A percentile compares a stretch with the other conserved stretches of the same genome.
These are phyloP conservation scores for Clavelina lepadiformis DNA, from an alignment of 23 tunicate species.

Conservation along the genomic window DNA sequence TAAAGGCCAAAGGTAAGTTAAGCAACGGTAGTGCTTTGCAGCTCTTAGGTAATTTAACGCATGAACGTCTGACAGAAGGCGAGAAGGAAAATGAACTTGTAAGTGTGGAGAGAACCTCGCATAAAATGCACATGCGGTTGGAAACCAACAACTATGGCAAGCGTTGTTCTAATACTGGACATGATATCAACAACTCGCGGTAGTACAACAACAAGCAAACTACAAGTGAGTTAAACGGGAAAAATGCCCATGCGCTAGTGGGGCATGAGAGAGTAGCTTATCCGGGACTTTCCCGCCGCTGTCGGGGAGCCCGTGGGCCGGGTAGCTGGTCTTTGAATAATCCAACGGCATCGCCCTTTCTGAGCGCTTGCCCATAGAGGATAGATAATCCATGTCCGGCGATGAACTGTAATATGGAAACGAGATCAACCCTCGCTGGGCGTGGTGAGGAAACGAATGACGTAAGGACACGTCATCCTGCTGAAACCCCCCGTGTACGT, in stretches of 20 bases:
- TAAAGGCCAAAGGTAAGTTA: no score
- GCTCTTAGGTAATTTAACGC: no score
- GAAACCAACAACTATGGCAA: no score
- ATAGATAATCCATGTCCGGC: constrained; percentile 17
- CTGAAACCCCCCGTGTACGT: constrained; percentile 12
- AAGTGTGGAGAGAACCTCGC: no score
- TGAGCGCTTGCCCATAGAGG: constrained; percentile 5
- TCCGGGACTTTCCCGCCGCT: not conserved
- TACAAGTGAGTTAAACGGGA: constrained; percentile 22
- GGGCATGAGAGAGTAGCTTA: not conserved
- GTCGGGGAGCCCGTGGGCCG: constrained; percentile 8
- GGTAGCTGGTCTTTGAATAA: constrained; percentile 32
- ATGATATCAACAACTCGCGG: no score
- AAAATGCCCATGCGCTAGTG: constrained; percentile 20
- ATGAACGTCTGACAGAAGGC: no score
- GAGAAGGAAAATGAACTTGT: no score
- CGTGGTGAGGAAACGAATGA: not conserved
- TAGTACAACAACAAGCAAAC: no score
- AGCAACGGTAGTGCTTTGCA: no score
- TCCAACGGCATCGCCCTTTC: constrained; percentile 32
- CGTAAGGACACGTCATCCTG: constrained; percentile 5
- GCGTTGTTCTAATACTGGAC: no score
- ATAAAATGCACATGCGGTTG: no score
- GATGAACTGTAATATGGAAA: constrained; percentile 50
- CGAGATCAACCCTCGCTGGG: constrained; percentile 26